phyloP scores from a whole-genome alignment of 2,113 vertebrate genomes.

The Psittacara wagleri region DNA sequence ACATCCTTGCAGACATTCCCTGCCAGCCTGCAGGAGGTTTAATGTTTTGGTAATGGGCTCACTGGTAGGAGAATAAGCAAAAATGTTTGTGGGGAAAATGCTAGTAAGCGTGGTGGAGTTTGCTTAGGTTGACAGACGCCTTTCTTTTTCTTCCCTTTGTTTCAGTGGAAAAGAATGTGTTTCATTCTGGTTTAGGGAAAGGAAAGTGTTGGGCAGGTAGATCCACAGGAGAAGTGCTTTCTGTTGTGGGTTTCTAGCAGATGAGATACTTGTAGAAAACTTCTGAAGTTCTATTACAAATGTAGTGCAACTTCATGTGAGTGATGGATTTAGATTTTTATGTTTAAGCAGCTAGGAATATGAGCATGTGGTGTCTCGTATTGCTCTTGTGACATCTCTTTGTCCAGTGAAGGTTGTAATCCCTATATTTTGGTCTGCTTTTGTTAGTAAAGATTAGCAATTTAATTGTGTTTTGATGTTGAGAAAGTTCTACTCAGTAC shows the following conservation, averaged over 20 bases:
- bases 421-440: not conserved
- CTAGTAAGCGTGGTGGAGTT: not conserved
- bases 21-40: not conserved
- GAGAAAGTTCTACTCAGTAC: not conserved
- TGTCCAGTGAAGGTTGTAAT: not conserved
- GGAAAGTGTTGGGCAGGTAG: not conserved
- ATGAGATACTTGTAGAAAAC: not conserved
- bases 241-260: not conserved
- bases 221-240: not conserved
- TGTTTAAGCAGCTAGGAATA: not conserved
- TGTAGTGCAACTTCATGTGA: not conserved
- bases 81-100: not conserved
- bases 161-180: not conserved
- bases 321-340: not conserved
- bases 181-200: not conserved
- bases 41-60: not conserved
- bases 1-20: not conserved
- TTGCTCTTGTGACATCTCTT: not conserved
- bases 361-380: not conserved
- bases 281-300: not conserved
- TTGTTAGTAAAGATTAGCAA: not conserved
- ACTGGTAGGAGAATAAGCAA: not conserved
- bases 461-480: not conserved
- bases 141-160: not conserved
- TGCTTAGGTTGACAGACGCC: not conserved